Evolutionary conservation across 1,140 invertebrate species (phyloP).

Genomic region (Listronotus oregonensis): DNA sequence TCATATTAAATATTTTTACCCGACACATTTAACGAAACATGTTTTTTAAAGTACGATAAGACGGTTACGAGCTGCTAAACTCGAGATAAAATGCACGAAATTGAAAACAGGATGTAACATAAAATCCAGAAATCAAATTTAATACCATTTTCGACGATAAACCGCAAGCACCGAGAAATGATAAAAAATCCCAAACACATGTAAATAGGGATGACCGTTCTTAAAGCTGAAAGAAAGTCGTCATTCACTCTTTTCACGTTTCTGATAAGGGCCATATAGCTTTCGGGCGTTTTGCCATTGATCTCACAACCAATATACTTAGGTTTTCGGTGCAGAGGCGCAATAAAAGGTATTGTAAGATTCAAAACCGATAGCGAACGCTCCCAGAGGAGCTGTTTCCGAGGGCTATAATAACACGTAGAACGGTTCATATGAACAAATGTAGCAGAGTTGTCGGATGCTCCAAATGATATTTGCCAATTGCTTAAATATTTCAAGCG

Average conservation of each 20-base stretch:
- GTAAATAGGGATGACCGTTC: constrained; percentile 37
- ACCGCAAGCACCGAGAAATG: constrained; percentile 27
- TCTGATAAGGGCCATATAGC: constrained; percentile 24
- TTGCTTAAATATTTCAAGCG: constrained; percentile 13
- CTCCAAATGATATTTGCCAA: constrained; percentile 12
- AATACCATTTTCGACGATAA: constrained; percentile 25
- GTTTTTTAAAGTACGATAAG: no score
- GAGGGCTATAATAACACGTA: constrained; percentile 36
- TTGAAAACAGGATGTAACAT: not conserved
- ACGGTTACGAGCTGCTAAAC: no score
- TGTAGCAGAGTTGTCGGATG: constrained; percentile 12
- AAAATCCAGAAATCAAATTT: constrained; percentile 20
- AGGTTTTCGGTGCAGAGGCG: constrained; percentile 29
- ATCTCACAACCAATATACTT: constrained; percentile 51
- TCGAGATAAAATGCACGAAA: no score
- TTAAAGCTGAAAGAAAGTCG: constrained; percentile 32
- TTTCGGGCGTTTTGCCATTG: constrained; percentile 41
- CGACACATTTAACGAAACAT: not conserved
- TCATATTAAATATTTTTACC: no score
- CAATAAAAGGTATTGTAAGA: constrained; percentile 50
- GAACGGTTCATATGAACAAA: constrained; percentile 38
- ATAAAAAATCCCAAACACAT: constrained; percentile 39
- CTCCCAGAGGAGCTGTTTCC: constrained; percentile 39
- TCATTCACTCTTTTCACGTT: constrained; percentile 30
- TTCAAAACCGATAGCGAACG: constrained; percentile 41